Evolutionary conservation across 2,113 vertebrate genomes (phyloP), one percentile per base, ranked within the genome.

Genomic region (Chamaetylas fuelleborni): DNA sequence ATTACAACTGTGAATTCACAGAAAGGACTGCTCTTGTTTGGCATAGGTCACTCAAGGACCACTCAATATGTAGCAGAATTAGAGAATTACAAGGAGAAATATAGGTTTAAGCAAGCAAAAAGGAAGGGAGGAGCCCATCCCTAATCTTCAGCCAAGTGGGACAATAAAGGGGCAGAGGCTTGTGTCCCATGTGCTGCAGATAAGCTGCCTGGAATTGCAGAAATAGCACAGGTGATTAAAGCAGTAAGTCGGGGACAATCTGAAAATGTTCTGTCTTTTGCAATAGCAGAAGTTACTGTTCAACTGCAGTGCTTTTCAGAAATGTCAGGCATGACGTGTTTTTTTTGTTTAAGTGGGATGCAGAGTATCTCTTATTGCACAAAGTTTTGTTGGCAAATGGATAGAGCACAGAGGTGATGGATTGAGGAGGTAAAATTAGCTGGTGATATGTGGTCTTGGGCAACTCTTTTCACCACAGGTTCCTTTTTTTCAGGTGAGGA

Each of bases 31-130:
- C 54, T 88, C 47, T 47, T 28, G 19, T 66, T 50, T 92, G 94
- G 31, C 64, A 86, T 67, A 76, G 94, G 93, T 96, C 88, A 93
- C 93, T 95, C 96, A 94, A 96, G 96, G 95, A 93, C 86, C 89
- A 61, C 71, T 93, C 80, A 38, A n/a, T n/a, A 4, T 2, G 19
- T 31, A 70, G 62, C 38, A 82, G 67, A 90, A 86, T 40, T 83
- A n/a, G 47, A 71, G 86, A 91, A 61, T 12, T 91, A 33, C 53
- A 66, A 91, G 88, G 76, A 90, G 61, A 67, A 92, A 29, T 71
- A 77, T 67, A 71, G 57, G 78, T 88, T 93, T 70, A 84, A 64
- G 34, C 34, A 71, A 95, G 43, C 70, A 73, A 57, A 84, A 80
- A 67, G 22, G 67, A 62, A 83, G 17, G 5, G 33, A 91, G 67